A percentile compares a stretch with the other conserved stretches of the same genome.
Evolutionary conservation across 2,888 invertebrate genomes (phyloP).

Genomic region (Geotrupes spiniger): DNA sequence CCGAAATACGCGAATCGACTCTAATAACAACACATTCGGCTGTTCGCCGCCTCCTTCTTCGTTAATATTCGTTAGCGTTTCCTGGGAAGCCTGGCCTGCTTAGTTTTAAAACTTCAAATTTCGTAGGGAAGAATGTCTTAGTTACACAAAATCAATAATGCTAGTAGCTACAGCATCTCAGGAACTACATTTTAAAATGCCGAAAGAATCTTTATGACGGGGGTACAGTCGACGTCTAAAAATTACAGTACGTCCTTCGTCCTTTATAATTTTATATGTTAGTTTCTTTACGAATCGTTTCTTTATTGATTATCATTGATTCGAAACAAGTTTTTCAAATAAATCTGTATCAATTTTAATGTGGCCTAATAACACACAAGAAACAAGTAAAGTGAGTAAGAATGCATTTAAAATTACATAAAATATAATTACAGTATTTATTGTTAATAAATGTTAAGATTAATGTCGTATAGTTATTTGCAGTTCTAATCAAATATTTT

Average conservation of each 20-base stretch:
- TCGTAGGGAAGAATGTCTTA: constrained; percentile 51
- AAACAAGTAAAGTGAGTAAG: too few species aligned
- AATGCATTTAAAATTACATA: too few species aligned
- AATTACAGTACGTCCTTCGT: constrained; percentile 13
- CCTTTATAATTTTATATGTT: not conserved
- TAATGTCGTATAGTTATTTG: too few species aligned
- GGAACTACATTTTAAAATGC: constrained; percentile 50
- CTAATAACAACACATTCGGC: constrained; percentile 7
- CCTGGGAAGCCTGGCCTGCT: constrained; percentile 36
- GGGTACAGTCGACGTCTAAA: constrained; percentile 24
- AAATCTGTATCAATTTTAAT: too few species aligned
- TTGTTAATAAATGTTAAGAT: too few species aligned
- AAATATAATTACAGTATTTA: too few species aligned
- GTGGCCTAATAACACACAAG: too few species aligned
- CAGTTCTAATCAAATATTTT: too few species aligned
- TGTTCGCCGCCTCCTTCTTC: constrained; percentile 7
- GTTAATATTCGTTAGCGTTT: constrained; percentile 19
- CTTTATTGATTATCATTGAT: too few species aligned
- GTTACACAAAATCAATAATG: constrained; percentile 52
- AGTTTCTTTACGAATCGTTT: too few species aligned
- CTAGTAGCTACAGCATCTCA: constrained; percentile 45
- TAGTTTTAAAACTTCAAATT: constrained; percentile 52
- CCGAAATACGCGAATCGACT: constrained; percentile 17
- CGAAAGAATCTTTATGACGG: constrained; percentile 29
- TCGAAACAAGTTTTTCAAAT: too few species aligned